Evolutionary conservation across 2,797 vertebrate genomes (phyloP).

Genomic region (Microcaecilia unicolor): DNA sequence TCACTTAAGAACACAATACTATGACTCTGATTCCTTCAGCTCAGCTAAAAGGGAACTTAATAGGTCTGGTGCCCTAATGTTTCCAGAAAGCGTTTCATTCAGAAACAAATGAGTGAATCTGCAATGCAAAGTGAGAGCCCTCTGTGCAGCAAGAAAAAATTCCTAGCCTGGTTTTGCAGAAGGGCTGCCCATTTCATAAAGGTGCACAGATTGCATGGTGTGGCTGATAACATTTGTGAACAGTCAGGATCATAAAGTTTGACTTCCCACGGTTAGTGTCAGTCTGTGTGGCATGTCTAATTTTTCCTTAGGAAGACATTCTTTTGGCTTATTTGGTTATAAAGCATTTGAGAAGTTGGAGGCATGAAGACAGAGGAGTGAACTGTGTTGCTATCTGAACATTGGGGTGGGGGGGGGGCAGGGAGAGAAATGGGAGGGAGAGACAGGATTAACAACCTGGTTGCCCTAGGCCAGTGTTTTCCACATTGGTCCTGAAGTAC

Average conservation of each 20-base stretch:
- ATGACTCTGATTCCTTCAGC: background rate
- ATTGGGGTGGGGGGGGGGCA: too few relatives aligned
- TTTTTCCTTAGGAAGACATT: too few relatives aligned
- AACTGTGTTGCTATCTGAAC: too few relatives aligned
- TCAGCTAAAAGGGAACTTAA: background rate
- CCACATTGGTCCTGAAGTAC: too few relatives aligned
- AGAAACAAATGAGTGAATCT: background rate
- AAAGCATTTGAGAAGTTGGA: too few relatives aligned
- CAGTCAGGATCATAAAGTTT: background rate
- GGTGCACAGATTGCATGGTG: background rate
- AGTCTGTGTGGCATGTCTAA: background rate
- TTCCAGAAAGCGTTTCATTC: background rate
- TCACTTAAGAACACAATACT: background rate
- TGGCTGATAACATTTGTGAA: rapidly evolving
- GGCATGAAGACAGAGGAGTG: too few relatives aligned
- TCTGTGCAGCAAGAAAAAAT: background rate
- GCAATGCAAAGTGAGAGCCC: background rate
- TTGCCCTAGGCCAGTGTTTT: too few relatives aligned
- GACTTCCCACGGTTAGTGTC: background rate
- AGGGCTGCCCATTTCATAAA: background rate
- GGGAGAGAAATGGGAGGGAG: too few relatives aligned
- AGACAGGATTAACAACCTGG: too few relatives aligned
- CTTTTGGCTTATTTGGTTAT: too few relatives aligned
- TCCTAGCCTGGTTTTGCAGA: background rate
- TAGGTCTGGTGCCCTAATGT: background rate